Percentiles rank a stretch among this genome's conserved stretches.
phyloP scores from a whole-genome alignment of 2,888 invertebrate genomes.

The Yponomeuta plumbellus region DNA sequence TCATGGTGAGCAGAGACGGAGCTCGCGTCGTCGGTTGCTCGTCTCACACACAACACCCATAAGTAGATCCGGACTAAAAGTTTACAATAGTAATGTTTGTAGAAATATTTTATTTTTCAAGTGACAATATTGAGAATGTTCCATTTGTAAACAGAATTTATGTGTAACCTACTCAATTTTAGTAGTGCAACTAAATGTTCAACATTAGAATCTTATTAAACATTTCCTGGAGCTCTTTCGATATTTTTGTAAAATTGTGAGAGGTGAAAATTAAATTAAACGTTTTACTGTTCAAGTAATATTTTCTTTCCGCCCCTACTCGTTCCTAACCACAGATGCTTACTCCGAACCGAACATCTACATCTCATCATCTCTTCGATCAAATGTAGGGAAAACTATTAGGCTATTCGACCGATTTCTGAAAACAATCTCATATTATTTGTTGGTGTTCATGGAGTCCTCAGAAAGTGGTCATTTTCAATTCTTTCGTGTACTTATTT shows the following conservation, averaged over 20 bases:
- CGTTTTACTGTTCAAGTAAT: not conserved
- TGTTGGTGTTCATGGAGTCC: too few relatives aligned
- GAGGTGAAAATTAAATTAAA: not conserved
- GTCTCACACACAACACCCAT: too few relatives aligned
- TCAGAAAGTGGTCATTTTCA: too few relatives aligned
- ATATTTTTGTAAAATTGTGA: conserved; percentile 2
- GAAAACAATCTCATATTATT: too few relatives aligned
- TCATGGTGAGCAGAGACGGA: too few relatives aligned
- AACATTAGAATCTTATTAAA: not conserved
- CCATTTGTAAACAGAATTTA: not conserved
- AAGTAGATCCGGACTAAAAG: too few relatives aligned
- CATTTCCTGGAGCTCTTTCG: not conserved
- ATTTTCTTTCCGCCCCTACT: not conserved
- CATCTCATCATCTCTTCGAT: too few relatives aligned
- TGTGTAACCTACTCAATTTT: not conserved
- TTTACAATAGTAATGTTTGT: not conserved
- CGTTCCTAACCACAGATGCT: not conserved
- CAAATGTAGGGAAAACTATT: not conserved
- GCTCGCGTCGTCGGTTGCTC: too few relatives aligned
- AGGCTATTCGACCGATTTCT: too few relatives aligned
- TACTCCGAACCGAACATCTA: too few relatives aligned
- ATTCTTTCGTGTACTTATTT: too few relatives aligned
- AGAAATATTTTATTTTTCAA: not conserved
- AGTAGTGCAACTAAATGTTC: not conserved
- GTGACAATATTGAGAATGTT: not conserved